Evolutionary conservation across 2,888 invertebrate species (phyloP).

Genomic region (Linyphia triangularis): DNA sequence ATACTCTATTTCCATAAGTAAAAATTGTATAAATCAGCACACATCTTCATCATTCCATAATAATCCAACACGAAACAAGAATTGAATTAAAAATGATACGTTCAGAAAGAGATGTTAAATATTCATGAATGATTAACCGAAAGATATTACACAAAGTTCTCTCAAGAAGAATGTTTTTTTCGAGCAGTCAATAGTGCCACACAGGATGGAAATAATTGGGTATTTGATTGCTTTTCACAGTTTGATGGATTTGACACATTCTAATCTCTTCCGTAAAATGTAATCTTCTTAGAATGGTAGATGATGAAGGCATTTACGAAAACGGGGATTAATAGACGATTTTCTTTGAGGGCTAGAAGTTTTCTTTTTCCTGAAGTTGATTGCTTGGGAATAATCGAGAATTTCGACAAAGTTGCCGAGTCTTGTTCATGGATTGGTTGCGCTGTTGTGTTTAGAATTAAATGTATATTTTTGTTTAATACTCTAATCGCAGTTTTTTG

Average conservation of each 20-base stretch:
- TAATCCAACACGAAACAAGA: background rate
- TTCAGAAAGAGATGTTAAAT: background rate
- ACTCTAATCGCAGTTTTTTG: too few species aligned
- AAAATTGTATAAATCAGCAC: background rate
- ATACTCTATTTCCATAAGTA: too few species aligned
- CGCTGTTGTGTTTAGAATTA: too few species aligned
- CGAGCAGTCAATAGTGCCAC: background rate
- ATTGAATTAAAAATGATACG: background rate
- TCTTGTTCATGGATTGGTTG: background rate
- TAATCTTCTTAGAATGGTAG: conserved; percentile 8
- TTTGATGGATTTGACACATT: conserved; percentile 14
- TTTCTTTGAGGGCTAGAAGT: background rate
- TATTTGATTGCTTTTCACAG: conserved; percentile 19
- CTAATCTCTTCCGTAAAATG: conserved; percentile 13
- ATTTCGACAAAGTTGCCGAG: background rate
- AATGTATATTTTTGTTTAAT: too few species aligned
- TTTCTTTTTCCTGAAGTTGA: background rate
- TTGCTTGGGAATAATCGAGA: background rate
- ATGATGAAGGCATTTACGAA: conserved; percentile 1
- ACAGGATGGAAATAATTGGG: background rate
- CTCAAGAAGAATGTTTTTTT: background rate
- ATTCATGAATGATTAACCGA: conserved; percentile 1
- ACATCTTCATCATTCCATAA: background rate
- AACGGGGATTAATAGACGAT: conserved; percentile 1
- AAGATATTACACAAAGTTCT: background rate